Evolutionary conservation across 2,888 invertebrate genomes (phyloP).

Genomic region (Lasioglossum morio): DNA sequence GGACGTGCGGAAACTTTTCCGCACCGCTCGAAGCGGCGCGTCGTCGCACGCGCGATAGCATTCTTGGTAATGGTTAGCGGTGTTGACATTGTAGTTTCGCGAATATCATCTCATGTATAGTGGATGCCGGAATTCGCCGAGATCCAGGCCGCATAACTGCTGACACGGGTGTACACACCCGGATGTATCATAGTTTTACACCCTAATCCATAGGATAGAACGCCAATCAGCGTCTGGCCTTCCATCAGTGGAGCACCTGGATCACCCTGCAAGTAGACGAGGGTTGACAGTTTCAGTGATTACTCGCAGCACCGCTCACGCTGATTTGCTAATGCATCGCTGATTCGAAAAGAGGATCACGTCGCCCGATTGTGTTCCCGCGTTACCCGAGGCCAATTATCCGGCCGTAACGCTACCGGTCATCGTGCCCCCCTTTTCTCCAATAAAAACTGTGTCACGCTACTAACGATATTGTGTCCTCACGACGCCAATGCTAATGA

Average conservation of each 20-base stretch:
- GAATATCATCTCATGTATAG: slow-evolving; percentile 41
- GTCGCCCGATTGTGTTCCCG: neutral
- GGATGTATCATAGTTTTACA: slow-evolving; percentile 86
- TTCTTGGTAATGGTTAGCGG: slow-evolving; percentile 22
- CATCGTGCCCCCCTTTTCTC: neutral
- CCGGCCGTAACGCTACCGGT: neutral
- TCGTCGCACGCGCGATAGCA: neutral
- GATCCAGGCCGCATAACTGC: slow-evolving; percentile 68
- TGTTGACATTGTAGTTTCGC: slow-evolving; percentile 49
- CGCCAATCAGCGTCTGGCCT: slow-evolving; percentile 85
- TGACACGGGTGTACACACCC: slow-evolving; percentile 87
- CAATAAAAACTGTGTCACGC: neutral
- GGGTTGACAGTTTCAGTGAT: slow-evolving; percentile 57
- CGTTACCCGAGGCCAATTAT: slow-evolving; percentile 2
- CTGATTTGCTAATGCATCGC: slow-evolving; percentile 27
- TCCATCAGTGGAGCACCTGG: slow-evolving; percentile 88
- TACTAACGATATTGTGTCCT: neutral
- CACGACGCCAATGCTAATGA: neutral
- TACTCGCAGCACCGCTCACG: slow-evolving; percentile 21
- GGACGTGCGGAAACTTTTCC: neutral
- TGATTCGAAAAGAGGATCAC: slow-evolving; percentile 19
- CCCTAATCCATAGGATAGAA: slow-evolving; percentile 87
- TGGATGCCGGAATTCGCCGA: slow-evolving; percentile 54
- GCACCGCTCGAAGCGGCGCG: neutral
- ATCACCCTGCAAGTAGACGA: slow-evolving; percentile 85